Conservation (phyloP, 2,888 invertebrate species). For the Lypha dubia region DNA sequence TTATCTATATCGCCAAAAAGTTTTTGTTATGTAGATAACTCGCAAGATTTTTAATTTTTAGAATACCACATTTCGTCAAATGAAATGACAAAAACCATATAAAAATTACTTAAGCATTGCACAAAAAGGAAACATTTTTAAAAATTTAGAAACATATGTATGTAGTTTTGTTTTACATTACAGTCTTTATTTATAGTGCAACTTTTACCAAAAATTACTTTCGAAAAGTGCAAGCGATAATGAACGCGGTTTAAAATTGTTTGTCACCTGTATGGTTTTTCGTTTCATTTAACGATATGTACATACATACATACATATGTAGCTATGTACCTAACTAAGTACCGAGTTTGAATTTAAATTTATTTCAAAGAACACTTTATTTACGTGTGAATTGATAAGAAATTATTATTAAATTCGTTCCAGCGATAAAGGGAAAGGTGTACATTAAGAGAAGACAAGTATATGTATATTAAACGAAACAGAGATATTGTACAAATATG, state of each 20-base stretch:
- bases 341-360: background rate
- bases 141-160: no score
- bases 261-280: no score
- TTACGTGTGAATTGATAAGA: conserved; percentile 13
- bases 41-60: background rate
- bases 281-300: no score
- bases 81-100: no score
- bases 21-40: background rate
- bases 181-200: no score
- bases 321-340: background rate
- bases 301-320: background rate
- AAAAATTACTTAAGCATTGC: no score
- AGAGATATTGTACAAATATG: background rate
- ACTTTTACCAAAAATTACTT: no score
- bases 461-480: background rate
- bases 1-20: background rate
- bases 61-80: background rate
- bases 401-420: conserved; percentile 12
- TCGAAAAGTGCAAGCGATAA: no score
- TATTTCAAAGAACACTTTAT: background rate
- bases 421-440: conserved; percentile 36
- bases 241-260: no score
- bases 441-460: conserved; percentile 21
- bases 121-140: no score
- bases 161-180: no score